A percentile compares a stretch with the other conserved stretches of the same genome.
phyloP scores from a whole-genome alignment of 2,797 vertebrate species.

The Chaetodon trifasciatus region DNA sequence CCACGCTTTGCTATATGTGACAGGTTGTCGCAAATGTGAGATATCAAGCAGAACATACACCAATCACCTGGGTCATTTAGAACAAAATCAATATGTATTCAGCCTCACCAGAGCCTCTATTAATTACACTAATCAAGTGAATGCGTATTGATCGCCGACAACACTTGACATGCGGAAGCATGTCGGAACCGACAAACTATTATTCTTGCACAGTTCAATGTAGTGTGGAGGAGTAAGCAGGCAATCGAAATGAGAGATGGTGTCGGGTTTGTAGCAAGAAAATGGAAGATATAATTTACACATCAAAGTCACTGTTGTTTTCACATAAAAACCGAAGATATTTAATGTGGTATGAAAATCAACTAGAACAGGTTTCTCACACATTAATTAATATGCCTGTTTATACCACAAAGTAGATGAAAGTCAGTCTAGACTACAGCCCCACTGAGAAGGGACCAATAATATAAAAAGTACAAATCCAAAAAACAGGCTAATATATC shows the following conservation, averaged over 20 bases:
- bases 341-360: background rate
- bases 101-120: constrained; percentile 38
- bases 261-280: background rate
- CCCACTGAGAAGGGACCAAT: background rate
- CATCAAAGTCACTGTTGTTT: background rate
- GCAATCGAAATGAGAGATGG: background rate
- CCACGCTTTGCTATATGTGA: constrained; percentile 10
- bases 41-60: constrained; percentile 6
- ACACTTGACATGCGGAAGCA: constrained; percentile 11
- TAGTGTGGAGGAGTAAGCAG: background rate
- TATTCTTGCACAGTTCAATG: background rate
- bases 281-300: background rate
- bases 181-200: background rate
- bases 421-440: background rate
- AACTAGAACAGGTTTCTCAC: background rate
- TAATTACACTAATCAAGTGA: constrained; percentile 59
- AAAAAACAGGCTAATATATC: no score
- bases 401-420: background rate
- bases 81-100: constrained; percentile 53
- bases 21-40: constrained; percentile 23
- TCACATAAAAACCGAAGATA: background rate
- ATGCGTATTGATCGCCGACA: constrained; percentile 43
- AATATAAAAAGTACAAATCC: background rate
- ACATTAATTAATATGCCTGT: background rate
- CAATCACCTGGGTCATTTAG: constrained; percentile 24